Conservation (phyloP, 2,888 invertebrate genomes). For the Acleris literana region DNA sequence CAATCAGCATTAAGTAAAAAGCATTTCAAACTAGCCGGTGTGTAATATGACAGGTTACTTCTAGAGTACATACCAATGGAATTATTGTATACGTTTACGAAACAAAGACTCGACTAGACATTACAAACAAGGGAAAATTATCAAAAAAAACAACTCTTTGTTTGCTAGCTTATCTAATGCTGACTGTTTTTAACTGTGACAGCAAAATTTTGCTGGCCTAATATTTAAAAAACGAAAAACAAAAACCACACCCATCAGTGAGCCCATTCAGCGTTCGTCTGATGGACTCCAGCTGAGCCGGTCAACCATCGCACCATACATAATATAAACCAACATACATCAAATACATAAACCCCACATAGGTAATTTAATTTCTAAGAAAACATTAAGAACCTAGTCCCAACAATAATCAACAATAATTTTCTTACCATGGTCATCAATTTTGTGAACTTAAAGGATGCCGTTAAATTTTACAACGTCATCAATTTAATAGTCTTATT, state of each 20-base stretch:
- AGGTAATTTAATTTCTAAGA: constrained; percentile 8
- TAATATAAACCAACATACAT: constrained; percentile 14
- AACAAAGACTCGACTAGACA: too few species aligned
- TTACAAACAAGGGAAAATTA: background rate
- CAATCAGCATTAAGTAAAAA: constrained; percentile 31
- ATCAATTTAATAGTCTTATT: too few species aligned
- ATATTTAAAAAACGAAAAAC: constrained; percentile 40
- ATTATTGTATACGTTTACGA: too few species aligned
- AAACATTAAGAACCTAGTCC: constrained; percentile 6
- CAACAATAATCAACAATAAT: constrained; percentile 5
- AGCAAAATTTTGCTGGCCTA: constrained; percentile 65
- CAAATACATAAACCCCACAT: constrained; percentile 5
- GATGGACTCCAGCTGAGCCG: constrained; percentile 14
- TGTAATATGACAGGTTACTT: too few species aligned
- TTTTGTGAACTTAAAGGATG: background rate
- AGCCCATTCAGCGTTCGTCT: constrained; percentile 5
- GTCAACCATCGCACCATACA: constrained; percentile 12
- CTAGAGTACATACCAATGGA: too few species aligned
- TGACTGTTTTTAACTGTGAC: constrained; percentile 52
- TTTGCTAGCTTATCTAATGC: background rate
- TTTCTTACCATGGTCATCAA: background rate
- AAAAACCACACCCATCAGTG: constrained; percentile 1
- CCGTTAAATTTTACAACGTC: too few species aligned
- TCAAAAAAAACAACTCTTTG: background rate
- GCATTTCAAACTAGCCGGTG: too few species aligned